Base-by-base conservation (phyloP, 2,797 vertebrate genomes). In the Sibirionetta formosa region DNA sequence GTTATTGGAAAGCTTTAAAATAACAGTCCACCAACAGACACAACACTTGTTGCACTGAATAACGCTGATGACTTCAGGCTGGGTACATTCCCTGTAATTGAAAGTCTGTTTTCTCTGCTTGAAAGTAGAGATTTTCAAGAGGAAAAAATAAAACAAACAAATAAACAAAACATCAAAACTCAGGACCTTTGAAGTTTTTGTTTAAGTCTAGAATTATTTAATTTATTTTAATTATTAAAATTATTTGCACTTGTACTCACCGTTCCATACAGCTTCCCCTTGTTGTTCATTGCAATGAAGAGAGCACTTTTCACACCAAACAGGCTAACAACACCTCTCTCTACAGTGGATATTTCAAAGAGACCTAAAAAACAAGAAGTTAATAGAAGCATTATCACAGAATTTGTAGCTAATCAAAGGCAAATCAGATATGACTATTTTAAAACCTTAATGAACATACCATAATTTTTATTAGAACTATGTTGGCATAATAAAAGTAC, bases 281-380 rank as follows among this genome's bases (percentile, higher is more conserved):
- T 99, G 97, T 96, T 98, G 98, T 98, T 99, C 99, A 99, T 99
- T 91, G 99, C 99, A 24, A 99, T 93, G 96, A 99, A 99, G 95
- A 99, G 95, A 95, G 98, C 96, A 50, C 99, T 99, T 97, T 95
- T 99, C 97, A 99, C 98, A 82, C 99, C 99, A 29, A 98, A 99
- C 31, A 99, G 98, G 97, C 99, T 99, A 94, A 99, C 99, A 96
- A 99, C 99, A 40, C 99, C 99, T 97, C 99, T 98, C 87, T 99
- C 99, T 98, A 99, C 99, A 12, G 99, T 99, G 60, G 99, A 99
- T 98, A 99, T 99, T 98, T 99, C 99, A 96, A 99, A 98, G 44
- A 99, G 97, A 98, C 99, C 99, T 99, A 96, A 93, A 91, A 63
- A 94, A 97, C 65, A 97, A 86, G 19, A 60, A 61, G 19, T 70